phyloP scores from a whole-genome alignment of 1,140 invertebrate species.

The Heliconius eleuchia region DNA sequence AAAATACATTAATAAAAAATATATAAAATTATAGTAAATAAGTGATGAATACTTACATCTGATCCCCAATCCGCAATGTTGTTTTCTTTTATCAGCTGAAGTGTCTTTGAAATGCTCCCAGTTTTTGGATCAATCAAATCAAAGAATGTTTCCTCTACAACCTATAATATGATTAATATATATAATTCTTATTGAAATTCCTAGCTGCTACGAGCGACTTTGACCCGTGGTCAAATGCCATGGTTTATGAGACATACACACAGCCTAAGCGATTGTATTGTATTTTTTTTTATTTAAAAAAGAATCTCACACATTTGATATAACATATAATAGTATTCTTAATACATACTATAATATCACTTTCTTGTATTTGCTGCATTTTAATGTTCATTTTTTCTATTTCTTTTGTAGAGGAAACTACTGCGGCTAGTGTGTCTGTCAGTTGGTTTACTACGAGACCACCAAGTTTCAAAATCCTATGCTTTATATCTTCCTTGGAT shows the following conservation, averaged over 20 bases:
- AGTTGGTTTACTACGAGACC: constrained; percentile 87
- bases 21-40: neutral
- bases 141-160: constrained; percentile 87
- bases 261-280: too few relatives aligned
- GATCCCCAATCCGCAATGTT: constrained; percentile 91
- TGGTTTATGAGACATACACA: too few relatives aligned
- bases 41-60: constrained; percentile 82
- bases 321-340: too few relatives aligned
- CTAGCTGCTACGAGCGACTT: too few relatives aligned
- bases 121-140: constrained; percentile 84
- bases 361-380: constrained; percentile 86
- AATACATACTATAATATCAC: constrained; percentile 86
- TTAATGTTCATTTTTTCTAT: constrained; percentile 85
- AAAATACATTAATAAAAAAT: constrained; percentile 33
- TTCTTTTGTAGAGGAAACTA: constrained; percentile 88
- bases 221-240: too few relatives aligned
- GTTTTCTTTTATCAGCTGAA: constrained; percentile 86
- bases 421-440: constrained; percentile 85
- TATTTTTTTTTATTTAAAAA: too few relatives aligned
- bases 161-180: constrained; percentile 44
- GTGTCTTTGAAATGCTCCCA: constrained; percentile 80
- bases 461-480: constrained; percentile 87
- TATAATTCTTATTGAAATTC: neutral
- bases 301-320: too few relatives aligned
- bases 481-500: constrained; percentile 85